Percentiles rank a stretch among this genome's conserved stretches.
These are phyloP conservation scores for Napeogenes inachia DNA, from an alignment of 2,888 invertebrate species.

Conservation along the genomic window DNA sequence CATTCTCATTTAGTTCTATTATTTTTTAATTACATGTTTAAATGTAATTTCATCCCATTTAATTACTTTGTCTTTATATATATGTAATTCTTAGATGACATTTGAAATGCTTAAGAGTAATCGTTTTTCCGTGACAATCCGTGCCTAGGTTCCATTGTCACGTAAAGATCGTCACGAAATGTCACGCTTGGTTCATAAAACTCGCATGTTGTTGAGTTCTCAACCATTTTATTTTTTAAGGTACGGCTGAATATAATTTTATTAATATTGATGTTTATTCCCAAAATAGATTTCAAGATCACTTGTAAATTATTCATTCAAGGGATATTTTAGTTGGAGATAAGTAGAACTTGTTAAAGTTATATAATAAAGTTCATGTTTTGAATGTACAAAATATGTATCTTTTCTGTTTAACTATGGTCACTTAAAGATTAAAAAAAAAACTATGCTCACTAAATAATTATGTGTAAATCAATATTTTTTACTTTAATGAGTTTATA, in stretches of 20 bases:
- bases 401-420: too few species aligned
- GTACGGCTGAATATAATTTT: constrained; percentile 9
- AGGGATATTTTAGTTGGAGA: constrained; percentile 12
- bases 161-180: constrained; percentile 36
- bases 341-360: constrained; percentile 1
- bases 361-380: not conserved
- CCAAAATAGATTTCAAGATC: constrained; percentile 16
- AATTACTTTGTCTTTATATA: too few species aligned
- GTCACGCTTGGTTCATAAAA: constrained; percentile 36
- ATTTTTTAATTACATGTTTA: too few species aligned
- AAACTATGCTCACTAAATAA: too few species aligned
- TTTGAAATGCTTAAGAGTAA: constrained; percentile 28
- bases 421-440: too few species aligned
- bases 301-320: constrained; percentile 13
- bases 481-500: too few species aligned
- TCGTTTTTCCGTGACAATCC: constrained; percentile 31
- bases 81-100: constrained; percentile 10
- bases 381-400: too few species aligned
- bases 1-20: too few species aligned
- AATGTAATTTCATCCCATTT: too few species aligned
- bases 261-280: constrained; percentile 9
- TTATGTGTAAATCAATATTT: too few species aligned
- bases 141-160: constrained; percentile 27
- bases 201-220: constrained; percentile 21
- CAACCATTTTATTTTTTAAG: constrained; percentile 21